Evolutionary conservation across 2,113 vertebrate species (phyloP).

Genomic region (Cheilinus undulatus): DNA sequence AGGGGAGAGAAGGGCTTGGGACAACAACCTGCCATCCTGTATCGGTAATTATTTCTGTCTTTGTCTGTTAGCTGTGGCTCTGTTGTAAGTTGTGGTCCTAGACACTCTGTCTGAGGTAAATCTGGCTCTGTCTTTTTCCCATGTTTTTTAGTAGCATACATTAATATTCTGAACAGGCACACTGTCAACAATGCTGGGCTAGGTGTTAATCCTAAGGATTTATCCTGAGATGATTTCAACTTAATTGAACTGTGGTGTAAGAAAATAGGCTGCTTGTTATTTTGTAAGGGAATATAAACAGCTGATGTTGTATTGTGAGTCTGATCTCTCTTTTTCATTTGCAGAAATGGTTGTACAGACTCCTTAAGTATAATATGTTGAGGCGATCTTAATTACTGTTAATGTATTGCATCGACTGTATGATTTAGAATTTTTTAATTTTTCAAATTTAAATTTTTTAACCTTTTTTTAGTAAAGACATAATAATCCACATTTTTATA

Average conservation of each 20-base stretch:
- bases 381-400: conserved; percentile 21
- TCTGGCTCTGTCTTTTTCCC: background rate
- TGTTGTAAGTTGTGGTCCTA: background rate
- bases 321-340: conserved; percentile 45
- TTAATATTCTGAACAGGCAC: conserved; percentile 44
- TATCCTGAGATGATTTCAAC: conserved; percentile 51
- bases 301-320: conserved; percentile 49
- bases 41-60: conserved; percentile 85
- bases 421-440: no score
- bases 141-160: conserved; percentile 10
- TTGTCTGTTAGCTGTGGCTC: background rate
- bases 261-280: conserved; percentile 44
- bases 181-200: conserved; percentile 37
- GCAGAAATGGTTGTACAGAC: conserved; percentile 13
- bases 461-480: background rate
- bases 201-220: conserved; percentile 66
- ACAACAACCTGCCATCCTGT: conserved; percentile 93
- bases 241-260: conserved; percentile 63
- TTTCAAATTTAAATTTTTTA: background rate
- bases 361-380: conserved; percentile 12
- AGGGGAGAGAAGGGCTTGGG: conserved; percentile 95
- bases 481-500: conserved; percentile 22
- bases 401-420: conserved; percentile 9
- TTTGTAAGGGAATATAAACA: conserved; percentile 52
- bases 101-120: background rate